Percentiles rank a stretch among this genome's conserved stretches.
Evolutionary conservation across 37 sponge, comb jelly and placozoan genomes (phyloP).

Genomic region (Chondrosia reniformis): DNA sequence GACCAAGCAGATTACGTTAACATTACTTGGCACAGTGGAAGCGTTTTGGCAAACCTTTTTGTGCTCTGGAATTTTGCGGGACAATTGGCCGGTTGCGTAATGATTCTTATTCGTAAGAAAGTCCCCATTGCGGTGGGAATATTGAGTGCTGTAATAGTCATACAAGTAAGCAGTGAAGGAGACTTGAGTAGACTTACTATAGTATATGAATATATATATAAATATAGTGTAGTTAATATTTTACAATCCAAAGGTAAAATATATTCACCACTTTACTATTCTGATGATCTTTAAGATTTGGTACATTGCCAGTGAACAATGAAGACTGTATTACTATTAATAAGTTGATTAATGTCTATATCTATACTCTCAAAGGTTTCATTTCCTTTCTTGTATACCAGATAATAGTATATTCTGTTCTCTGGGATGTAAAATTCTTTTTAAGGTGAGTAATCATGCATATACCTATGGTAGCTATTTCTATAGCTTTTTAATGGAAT

Average conservation of each 20-base stretch:
- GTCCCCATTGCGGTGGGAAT: constrained; percentile 80
- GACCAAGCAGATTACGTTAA: constrained; percentile 89
- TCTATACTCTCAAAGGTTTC: no score
- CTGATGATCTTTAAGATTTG: no score
- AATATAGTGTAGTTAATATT: no score
- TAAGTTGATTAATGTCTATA: no score
- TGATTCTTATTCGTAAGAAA: constrained; percentile 69
- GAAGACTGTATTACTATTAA: no score
- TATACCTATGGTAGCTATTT: no score
- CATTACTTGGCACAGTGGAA: constrained; percentile 80
- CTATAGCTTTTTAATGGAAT: no score
- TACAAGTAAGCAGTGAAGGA: constrained; percentile 60
- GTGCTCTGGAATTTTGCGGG: constrained; percentile 80
- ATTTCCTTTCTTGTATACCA: constrained; percentile 24
- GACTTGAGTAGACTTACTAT: no score
- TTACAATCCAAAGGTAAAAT: no score
- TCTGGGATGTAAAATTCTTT: constrained; percentile 93
- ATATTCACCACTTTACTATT: no score
- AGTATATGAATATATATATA: no score
- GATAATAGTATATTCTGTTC: constrained; percentile 84
- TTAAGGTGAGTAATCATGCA: constrained; percentile 86
- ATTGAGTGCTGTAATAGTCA: constrained; percentile 74
- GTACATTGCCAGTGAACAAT: no score
- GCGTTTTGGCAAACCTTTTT: constrained; percentile 74
- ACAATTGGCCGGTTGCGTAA: constrained; percentile 74